phyloP scores from a whole-genome alignment of 2,113 vertebrate species.

The Origma solitaria region DNA sequence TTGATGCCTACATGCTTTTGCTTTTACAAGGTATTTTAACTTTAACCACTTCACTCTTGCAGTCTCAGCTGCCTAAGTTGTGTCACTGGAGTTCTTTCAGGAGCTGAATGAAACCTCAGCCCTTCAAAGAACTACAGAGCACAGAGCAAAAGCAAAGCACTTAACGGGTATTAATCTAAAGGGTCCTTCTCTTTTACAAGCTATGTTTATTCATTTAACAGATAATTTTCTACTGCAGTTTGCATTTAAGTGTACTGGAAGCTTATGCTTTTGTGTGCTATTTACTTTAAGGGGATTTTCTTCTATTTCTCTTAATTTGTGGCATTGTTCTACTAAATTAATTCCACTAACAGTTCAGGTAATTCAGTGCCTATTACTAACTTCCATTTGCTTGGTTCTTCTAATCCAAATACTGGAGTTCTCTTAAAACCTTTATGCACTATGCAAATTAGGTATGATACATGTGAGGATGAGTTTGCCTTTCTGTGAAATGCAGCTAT shows the following conservation, averaged over 20 bases:
- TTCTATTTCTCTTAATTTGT: slow-evolving; percentile 14
- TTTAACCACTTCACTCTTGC: background rate
- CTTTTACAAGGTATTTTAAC: background rate
- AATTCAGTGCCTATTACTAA: background rate
- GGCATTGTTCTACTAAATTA: background rate
- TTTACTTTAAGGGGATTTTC: slow-evolving; percentile 22
- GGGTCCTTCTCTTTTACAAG: background rate
- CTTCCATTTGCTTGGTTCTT: background rate
- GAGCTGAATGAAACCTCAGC: background rate
- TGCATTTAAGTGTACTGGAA: background rate
- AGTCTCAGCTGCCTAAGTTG: background rate
- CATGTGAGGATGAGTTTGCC: background rate
- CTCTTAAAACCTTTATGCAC: background rate
- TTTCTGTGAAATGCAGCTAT: background rate
- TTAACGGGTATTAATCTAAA: background rate
- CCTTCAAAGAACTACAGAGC: background rate
- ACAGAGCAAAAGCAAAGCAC: background rate
- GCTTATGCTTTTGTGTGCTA: background rate
- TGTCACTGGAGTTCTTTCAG: background rate
- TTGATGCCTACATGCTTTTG: background rate
- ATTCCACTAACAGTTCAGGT: background rate
- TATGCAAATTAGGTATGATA: background rate
- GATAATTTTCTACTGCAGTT: background rate
- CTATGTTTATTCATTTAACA: background rate
- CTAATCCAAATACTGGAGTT: background rate